Percentiles rank a stretch among this genome's conserved stretches.
Conservation (phyloP, 2,797 vertebrate species). For the Tiaroga cobitis region DNA sequence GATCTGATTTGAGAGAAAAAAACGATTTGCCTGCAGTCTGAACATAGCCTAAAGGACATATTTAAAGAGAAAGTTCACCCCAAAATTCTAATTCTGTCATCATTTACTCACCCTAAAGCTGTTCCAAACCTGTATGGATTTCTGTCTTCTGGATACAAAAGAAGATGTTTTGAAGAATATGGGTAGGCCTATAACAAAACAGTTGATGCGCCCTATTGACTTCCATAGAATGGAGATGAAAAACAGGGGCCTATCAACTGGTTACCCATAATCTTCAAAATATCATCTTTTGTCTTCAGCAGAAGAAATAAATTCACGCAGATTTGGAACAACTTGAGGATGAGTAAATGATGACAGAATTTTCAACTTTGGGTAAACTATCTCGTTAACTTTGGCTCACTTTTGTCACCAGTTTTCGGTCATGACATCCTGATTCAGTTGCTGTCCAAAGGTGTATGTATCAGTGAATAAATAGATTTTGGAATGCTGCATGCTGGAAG, state of each 20-base stretch:
- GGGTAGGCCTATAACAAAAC: too few species aligned
- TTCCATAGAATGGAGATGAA: too few species aligned
- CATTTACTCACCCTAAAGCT: neutral
- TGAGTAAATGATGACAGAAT: neutral
- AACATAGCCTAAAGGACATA: neutral
- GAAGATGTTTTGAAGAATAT: neutral
- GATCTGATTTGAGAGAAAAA: neutral
- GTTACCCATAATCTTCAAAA: neutral
- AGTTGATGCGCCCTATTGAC: neutral
- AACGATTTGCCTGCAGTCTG: neutral
- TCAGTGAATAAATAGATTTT: neutral
- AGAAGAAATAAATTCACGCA: neutral
- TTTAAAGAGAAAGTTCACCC: neutral
- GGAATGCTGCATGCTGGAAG: neutral
- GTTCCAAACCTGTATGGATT: neutral
- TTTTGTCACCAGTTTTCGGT: neutral
- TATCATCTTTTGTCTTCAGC: neutral
- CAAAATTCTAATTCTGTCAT: neutral
- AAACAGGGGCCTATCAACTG: neutral
- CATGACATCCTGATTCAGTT: neutral
- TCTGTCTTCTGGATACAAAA: neutral
- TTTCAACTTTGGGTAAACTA: neutral
- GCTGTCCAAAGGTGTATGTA: constrained; percentile 11
- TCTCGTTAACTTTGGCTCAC: neutral
- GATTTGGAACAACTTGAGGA: neutral